Evolutionary conservation across 2,888 invertebrate genomes (phyloP).

Genomic region (Junonia oenone): DNA sequence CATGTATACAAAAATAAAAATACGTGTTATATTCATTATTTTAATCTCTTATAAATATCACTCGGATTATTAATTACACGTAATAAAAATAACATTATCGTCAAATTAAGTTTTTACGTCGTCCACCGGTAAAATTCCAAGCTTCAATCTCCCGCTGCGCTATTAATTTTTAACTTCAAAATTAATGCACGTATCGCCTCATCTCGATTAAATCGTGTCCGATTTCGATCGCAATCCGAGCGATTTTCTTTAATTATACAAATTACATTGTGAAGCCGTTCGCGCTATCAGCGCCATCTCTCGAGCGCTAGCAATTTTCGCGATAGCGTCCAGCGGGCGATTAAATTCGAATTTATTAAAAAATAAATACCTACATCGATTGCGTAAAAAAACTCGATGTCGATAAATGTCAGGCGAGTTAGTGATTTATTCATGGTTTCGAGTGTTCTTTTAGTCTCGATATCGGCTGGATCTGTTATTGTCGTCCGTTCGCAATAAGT

Average conservation of each 20-base stretch:
- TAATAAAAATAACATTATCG: conserved; percentile 11
- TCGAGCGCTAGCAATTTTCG: conserved; percentile 61
- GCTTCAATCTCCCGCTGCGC: conserved; percentile 13
- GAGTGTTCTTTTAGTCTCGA: conserved; percentile 56
- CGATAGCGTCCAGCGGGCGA: conserved; percentile 60
- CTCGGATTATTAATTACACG: background rate
- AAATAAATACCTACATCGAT: conserved; percentile 43
- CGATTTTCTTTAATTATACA: conserved; percentile 74
- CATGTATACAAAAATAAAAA: too few species aligned
- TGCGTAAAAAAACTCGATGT: conserved; percentile 61
- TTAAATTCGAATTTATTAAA: conserved; percentile 66
- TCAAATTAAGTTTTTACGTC: conserved; percentile 10
- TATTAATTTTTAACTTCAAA: conserved; percentile 27
- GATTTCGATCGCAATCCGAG: conserved; percentile 57
- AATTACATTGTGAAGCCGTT: conserved; percentile 62
- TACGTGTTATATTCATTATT: too few species aligned
- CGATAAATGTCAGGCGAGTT: conserved; percentile 49
- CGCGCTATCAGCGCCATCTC: conserved; percentile 59
- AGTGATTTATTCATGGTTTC: conserved; percentile 71
- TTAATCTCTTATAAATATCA: background rate
- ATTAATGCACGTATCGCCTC: conserved; percentile 23
- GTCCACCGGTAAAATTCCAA: conserved; percentile 12
- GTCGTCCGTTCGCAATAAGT: conserved; percentile 23
- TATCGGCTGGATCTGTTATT: conserved; percentile 54
- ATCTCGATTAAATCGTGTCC: conserved; percentile 52